Evolutionary conservation across 1,140 invertebrate genomes (phyloP).

Genomic region (Papilio helenus): DNA sequence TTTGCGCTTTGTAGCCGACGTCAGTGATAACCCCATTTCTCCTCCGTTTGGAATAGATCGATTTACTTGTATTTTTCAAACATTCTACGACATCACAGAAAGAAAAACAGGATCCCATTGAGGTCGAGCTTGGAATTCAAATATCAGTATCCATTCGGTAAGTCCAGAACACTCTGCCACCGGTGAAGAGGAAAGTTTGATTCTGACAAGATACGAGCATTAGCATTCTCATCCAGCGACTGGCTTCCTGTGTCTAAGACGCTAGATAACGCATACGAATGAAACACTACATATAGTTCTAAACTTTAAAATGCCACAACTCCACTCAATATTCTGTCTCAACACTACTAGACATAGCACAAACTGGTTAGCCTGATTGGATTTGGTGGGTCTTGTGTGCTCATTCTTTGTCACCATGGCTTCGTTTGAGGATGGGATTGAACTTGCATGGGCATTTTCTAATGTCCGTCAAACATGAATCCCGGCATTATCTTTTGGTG

Average conservation of each 20-base stretch:
- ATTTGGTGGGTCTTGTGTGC: no score
- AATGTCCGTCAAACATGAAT: no score
- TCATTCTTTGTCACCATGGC: no score
- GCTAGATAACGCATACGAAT: neutral
- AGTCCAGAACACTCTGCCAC: conserved; percentile 2
- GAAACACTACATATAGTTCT: neutral
- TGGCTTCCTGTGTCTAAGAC: neutral
- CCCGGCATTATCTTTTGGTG: no score
- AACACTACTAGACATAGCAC: no score
- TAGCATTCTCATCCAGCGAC: neutral
- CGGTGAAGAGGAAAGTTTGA: neutral
- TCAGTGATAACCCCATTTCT: neutral
- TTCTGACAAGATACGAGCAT: neutral
- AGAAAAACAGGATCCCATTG: neutral
- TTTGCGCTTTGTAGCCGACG: conserved; percentile 2
- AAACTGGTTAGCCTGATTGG: no score
- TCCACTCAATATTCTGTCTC: neutral
- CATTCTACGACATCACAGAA: neutral
- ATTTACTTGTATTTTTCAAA: conserved; percentile 1
- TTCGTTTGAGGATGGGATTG: no score
- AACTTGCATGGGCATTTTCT: no score
- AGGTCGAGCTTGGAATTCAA: conserved; percentile 3
- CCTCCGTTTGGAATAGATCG: neutral
- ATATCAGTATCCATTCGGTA: neutral
- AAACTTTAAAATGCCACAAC: neutral